These are phyloP conservation scores for Lipophrys pholis DNA, from an alignment of 2,113 vertebrate genomes.

Conservation along the genomic window DNA sequence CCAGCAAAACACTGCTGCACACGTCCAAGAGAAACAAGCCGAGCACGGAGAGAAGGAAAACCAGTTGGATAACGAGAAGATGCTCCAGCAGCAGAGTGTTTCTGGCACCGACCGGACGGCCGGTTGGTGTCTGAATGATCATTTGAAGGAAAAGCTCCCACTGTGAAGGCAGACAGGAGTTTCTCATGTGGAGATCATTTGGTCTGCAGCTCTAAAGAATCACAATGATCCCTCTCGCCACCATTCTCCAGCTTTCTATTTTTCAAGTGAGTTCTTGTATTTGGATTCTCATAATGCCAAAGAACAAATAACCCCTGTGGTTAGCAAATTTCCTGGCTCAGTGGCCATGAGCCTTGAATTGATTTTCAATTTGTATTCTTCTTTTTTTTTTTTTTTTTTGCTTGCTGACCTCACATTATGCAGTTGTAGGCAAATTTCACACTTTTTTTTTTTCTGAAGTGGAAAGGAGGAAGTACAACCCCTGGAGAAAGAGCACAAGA, in stretches of 20 bases:
- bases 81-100: conserved; percentile 26
- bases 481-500: background rate
- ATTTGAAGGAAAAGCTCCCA: conserved; percentile 31
- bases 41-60: conserved; percentile 27
- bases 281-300: background rate
- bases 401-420: conserved; percentile 31
- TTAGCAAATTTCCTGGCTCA: conserved; percentile 57
- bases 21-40: conserved; percentile 56
- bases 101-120: conserved; percentile 37
- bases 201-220: background rate
- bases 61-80: conserved; percentile 14
- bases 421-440: background rate
- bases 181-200: conserved; percentile 12
- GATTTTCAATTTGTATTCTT: conserved; percentile 68
- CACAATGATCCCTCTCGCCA: background rate
- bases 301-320: conserved; percentile 36
- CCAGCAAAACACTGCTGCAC: conserved; percentile 43
- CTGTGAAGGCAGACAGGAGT: conserved; percentile 1
- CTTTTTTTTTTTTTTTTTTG: background rate
- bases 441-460: background rate
- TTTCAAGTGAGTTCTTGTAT: background rate
- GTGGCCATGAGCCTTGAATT: conserved; percentile 55
- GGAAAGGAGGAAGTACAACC: background rate
- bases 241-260: background rate
- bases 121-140: conserved; percentile 51